phyloP scores from a whole-genome alignment of 1,140 invertebrate species.

The Bacillus rossius region DNA sequence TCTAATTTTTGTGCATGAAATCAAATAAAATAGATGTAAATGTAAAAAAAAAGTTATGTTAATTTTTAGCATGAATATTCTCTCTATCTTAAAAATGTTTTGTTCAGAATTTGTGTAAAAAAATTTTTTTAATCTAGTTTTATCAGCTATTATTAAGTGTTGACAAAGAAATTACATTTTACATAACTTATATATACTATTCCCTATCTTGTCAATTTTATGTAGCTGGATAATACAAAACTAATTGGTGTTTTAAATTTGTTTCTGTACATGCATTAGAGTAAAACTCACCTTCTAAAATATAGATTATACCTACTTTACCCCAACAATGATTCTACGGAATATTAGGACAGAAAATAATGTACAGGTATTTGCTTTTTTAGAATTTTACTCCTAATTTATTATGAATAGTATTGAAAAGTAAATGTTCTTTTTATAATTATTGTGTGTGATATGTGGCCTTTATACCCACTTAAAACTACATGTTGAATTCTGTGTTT shows the following conservation, averaged over 20 bases:
- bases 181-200: background rate
- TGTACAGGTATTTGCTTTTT: background rate
- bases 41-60: background rate
- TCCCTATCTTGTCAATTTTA: slow-evolving; percentile 16
- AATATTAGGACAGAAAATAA: background rate
- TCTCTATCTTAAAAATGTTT: background rate
- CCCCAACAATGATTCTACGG: background rate
- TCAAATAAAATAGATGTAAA: background rate
- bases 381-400: background rate
- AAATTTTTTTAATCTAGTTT: background rate
- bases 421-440: background rate
- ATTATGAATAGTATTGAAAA: background rate
- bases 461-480: background rate
- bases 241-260: slow-evolving; percentile 5
- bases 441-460: background rate
- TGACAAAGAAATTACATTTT: background rate
- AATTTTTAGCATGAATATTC: slow-evolving; percentile 3
- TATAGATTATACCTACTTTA: background rate
- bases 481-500: no score
- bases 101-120: background rate
- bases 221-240: slow-evolving; percentile 5
- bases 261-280: background rate
- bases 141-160: background rate
- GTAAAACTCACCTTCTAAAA: background rate
- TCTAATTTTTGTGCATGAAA: slow-evolving; percentile 1